Evolutionary conservation across 2,888 invertebrate species (phyloP), one percentile per base, ranked within the genome.

Genomic region (Venusia cambrica): DNA sequence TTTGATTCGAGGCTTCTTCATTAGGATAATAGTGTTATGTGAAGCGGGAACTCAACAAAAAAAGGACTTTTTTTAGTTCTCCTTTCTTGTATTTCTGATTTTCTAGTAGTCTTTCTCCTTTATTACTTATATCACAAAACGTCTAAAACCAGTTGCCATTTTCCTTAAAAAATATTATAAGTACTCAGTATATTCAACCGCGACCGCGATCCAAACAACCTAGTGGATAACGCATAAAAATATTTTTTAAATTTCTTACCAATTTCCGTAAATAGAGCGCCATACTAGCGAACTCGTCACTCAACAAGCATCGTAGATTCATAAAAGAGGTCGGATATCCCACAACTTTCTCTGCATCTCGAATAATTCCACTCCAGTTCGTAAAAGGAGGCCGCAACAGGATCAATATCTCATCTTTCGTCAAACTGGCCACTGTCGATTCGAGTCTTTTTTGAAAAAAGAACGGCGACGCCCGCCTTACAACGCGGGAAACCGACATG

Each of bases 251-350:
- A 15, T 10, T 5, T 76, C 88, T 83, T 33, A 88, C 88, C 81
- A 87, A 57, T 67, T 88, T 87, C 41, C 85, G 64, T 38, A 88
- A 72, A 67, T 88, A 88, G 15, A 85, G 62, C 18, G 88, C 88
- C 73, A 89, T 71, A 65, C 90, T 90, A 20, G 89, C 89, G 53
- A 90, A 90, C 64, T 90, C 90, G 61, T 90, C 90, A 64, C 89
- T 90, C 56, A 90, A 63, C 42, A 90, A 67, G 64, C 90, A 90
- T 63, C 89, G 69, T 53, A 89, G 63, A 66, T 88, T 89, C 87
- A 88, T 88, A 57, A 88, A 89, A 46, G 89, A 89, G 48, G 90
- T 90, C 51, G 90, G 89, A 76, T 90, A 80, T 26, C 88, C 85
- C 24, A 87, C 81, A 0, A 88, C 83, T 74, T 87, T 88, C 73